Evolutionary conservation across 2,113 vertebrate species (phyloP).

Genomic region (Electrona antarctica): DNA sequence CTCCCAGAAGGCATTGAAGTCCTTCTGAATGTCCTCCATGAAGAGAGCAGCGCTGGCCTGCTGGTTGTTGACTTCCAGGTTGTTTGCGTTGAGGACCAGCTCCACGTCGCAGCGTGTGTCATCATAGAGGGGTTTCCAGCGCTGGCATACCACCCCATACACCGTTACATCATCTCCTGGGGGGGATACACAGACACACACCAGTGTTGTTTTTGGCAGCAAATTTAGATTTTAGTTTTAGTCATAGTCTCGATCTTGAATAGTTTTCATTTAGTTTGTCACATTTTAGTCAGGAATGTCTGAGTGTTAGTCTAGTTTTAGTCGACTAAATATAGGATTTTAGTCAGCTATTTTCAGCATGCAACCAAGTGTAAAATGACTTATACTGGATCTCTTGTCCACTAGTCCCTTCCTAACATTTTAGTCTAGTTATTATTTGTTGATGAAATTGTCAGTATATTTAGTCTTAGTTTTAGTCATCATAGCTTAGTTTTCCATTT

Average conservation of each 20-base stretch:
- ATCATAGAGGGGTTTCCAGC: conserved; percentile 89
- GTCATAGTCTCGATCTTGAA: neutral
- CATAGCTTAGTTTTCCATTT: too few species aligned
- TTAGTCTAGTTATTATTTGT: too few species aligned
- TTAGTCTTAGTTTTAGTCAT: too few species aligned
- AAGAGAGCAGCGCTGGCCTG: conserved; percentile 79
- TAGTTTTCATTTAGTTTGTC: neutral
- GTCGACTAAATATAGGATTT: too few species aligned
- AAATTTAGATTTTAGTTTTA: too few species aligned
- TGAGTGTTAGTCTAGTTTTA: too few species aligned
- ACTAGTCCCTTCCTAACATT: too few species aligned
- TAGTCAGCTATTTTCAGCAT: too few species aligned
- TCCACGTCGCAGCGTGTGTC: conserved; percentile 88
- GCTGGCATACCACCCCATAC: conserved; percentile 91
- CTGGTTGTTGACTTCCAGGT: conserved; percentile 92
- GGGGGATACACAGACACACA: neutral
- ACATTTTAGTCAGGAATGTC: neutral
- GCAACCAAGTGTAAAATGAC: too few species aligned
- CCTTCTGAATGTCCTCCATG: conserved; percentile 87
- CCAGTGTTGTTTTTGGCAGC: too few species aligned
- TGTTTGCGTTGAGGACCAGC: conserved; percentile 93
- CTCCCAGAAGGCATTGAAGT: conserved; percentile 92
- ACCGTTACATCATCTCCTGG: conserved; percentile 94
- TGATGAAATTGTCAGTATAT: too few species aligned
- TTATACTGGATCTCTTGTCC: too few species aligned